A percentile compares a stretch with the other conserved stretches of the same genome.
Conservation (phyloP, 2,797 vertebrate genomes). For the Argya squamiceps region DNA sequence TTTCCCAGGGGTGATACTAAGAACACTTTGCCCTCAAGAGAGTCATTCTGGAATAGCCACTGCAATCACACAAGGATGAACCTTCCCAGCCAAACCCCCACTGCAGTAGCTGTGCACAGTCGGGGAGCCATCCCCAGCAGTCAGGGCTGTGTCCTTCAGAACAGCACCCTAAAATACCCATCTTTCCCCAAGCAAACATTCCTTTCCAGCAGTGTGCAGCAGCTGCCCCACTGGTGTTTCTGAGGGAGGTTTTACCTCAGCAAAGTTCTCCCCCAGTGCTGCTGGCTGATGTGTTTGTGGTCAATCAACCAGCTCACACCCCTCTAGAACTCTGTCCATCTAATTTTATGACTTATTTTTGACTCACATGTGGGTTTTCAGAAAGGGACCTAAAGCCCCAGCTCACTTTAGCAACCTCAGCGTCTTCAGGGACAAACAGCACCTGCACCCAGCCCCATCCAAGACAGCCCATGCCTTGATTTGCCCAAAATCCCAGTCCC, state of each 20-base stretch:
- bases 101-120: rapidly evolving
- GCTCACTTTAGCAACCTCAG: neutral
- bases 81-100: neutral
- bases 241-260: neutral
- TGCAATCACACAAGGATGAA: rapidly evolving
- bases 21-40: neutral
- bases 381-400: neutral
- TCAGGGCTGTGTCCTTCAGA: neutral
- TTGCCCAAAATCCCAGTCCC: neutral
- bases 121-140: neutral
- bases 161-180: rapidly evolving
- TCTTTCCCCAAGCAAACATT: rapidly evolving
- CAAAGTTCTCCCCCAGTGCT: neutral
- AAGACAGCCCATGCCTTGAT: neutral
- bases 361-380: rapidly evolving
- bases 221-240: neutral
- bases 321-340: neutral
- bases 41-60: neutral
- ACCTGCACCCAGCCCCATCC: neutral
- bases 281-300: neutral
- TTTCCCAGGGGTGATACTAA: neutral
- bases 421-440: rapidly evolving
- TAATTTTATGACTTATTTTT: neutral
- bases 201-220: neutral
- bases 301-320: neutral